Conservation (phyloP, 2,113 vertebrate genomes). For the Serinus canaria region DNA sequence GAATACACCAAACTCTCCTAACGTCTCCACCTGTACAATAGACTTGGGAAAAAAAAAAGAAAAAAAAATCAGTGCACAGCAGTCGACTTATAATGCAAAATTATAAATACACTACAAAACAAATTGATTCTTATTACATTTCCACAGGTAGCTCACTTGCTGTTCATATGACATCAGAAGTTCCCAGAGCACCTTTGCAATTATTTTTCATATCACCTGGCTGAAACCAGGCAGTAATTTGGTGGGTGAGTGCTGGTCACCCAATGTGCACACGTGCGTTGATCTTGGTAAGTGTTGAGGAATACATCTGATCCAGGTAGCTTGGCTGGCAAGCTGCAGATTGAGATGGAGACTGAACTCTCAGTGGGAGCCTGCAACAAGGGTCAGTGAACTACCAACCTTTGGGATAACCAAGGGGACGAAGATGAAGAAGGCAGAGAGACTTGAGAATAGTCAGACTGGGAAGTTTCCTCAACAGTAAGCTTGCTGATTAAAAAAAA, state of each 20-base stretch:
- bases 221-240: not conserved
- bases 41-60: slow-evolving; percentile 73
- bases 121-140: not conserved
- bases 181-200: not conserved
- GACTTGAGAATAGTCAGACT: not conserved
- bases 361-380: not conserved
- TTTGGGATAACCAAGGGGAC: not conserved
- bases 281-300: not conserved
- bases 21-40: slow-evolving; percentile 95
- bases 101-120: not conserved
- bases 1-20: slow-evolving; percentile 96
- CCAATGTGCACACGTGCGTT: accelerated
- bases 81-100: not conserved
- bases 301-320: not conserved
- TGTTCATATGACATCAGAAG: not conserved
- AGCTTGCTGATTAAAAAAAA: not conserved
- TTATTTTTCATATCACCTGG: not conserved
- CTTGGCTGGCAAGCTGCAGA: not conserved
- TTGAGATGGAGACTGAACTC: not conserved
- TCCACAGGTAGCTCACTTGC: not conserved
- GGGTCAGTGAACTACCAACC: not conserved
- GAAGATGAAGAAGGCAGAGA: not conserved
- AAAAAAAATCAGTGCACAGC: not conserved
- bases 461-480: not conserved
- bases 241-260: not conserved